These are phyloP conservation scores for Platycheirus rosarum DNA, from an alignment of 2,888 invertebrate species.

Conservation along the genomic window DNA sequence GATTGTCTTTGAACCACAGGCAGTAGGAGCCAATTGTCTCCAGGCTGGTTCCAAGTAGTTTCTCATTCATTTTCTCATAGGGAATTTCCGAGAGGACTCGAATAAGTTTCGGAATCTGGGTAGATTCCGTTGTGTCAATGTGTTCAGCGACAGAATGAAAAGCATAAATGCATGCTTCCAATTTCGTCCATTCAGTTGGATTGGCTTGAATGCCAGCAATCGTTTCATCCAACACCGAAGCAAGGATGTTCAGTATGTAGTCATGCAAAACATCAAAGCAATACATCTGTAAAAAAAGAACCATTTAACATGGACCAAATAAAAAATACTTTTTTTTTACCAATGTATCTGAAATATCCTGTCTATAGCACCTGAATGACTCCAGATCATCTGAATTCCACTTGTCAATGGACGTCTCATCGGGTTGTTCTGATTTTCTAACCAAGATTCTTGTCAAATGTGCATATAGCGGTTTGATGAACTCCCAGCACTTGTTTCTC, in stretches of 20 bases:
- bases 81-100: slow-evolving; percentile 86
- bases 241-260: slow-evolving; percentile 88
- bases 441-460: slow-evolving; percentile 90
- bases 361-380: slow-evolving; percentile 92
- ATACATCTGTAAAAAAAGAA: slow-evolving; percentile 87
- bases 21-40: slow-evolving; percentile 93
- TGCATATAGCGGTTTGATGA: slow-evolving; percentile 90
- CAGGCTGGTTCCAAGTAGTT: slow-evolving; percentile 88
- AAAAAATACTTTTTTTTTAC: slow-evolving; percentile 82
- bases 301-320: not conserved
- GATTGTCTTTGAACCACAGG: slow-evolving; percentile 91
- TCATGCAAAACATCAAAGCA: slow-evolving; percentile 92
- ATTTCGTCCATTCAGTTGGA: slow-evolving; percentile 84
- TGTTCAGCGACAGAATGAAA: slow-evolving; percentile 86
- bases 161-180: slow-evolving; percentile 87
- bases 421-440: slow-evolving; percentile 90
- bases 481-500: slow-evolving; percentile 81
- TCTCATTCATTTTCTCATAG: slow-evolving; percentile 85
- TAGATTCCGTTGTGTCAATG: slow-evolving; percentile 84
- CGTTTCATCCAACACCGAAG: slow-evolving; percentile 85
- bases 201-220: slow-evolving; percentile 82
- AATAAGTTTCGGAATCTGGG: slow-evolving; percentile 85
- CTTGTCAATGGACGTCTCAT: slow-evolving; percentile 84
- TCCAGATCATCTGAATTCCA: slow-evolving; percentile 92
- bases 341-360: slow-evolving; percentile 93